phyloP scores from a whole-genome alignment of 2,797 vertebrate species.

The Nothura maculosa region DNA sequence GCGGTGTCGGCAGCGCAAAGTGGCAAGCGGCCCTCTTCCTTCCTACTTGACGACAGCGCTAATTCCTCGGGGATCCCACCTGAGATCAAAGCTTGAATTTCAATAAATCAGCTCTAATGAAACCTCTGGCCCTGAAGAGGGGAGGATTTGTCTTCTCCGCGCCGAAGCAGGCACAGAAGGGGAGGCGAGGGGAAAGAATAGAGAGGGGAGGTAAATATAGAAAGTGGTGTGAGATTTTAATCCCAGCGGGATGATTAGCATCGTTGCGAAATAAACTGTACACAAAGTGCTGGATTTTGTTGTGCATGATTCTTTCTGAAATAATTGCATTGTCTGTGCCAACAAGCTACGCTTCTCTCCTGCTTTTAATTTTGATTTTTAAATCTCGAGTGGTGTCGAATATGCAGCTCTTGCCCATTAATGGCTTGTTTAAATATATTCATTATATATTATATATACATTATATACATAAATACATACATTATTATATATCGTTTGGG shows the following conservation, averaged over 20 bases:
- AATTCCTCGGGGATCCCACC: slow-evolving; percentile 84
- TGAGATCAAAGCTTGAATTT: slow-evolving; percentile 89
- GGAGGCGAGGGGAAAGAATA: background rate
- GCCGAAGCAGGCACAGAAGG: slow-evolving; percentile 30
- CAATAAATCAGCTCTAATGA: slow-evolving; percentile 86
- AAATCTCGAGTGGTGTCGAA: background rate
- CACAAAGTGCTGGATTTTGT: slow-evolving; percentile 47
- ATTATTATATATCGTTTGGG: slow-evolving; percentile 10
- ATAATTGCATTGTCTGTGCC: background rate
- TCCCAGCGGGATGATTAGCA: slow-evolving; percentile 45
- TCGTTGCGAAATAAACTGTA: slow-evolving; percentile 60
- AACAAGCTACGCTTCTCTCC: background rate
- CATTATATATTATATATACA: too few relatives aligned
- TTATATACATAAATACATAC: too few relatives aligned
- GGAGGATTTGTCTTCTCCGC: slow-evolving; percentile 58
- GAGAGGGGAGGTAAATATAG: slow-evolving; percentile 12
- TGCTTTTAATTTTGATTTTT: slow-evolving; percentile 35
- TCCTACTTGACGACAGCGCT: slow-evolving; percentile 82
- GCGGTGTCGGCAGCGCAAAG: slow-evolving; percentile 66
- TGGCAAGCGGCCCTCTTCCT: slow-evolving; percentile 83
- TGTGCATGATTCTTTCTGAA: slow-evolving; percentile 1
- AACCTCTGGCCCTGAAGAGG: slow-evolving; percentile 76
- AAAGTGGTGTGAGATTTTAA: slow-evolving; percentile 25
- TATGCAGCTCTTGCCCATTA: slow-evolving; percentile 21
- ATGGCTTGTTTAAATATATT: slow-evolving; percentile 2